Evolutionary conservation across 2,888 invertebrate species (phyloP).

Genomic region (Rhogogaster chlorosoma): DNA sequence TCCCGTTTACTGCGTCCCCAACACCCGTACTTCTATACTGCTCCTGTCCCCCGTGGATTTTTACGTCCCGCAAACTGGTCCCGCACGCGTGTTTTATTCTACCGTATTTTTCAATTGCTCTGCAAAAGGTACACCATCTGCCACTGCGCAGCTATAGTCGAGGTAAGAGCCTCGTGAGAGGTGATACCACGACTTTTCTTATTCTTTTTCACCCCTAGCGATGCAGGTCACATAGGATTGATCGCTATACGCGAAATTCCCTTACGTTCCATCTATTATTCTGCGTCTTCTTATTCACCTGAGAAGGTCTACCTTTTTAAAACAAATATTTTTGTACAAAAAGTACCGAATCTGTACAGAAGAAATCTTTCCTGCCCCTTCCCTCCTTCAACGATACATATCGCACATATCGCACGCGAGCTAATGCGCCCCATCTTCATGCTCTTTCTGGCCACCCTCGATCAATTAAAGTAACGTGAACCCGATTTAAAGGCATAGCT

Average conservation of each 20-base stretch:
- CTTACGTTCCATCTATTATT: neutral
- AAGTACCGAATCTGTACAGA: neutral
- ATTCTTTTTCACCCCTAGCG: neutral
- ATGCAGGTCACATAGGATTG: constrained; percentile 13
- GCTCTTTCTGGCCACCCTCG: constrained; percentile 57
- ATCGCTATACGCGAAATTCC: constrained; percentile 7
- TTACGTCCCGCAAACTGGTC: constrained; percentile 61
- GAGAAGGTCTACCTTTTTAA: neutral
- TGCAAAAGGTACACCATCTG: constrained; percentile 65
- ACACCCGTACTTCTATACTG: constrained; percentile 13
- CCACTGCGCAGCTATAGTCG: constrained; percentile 49
- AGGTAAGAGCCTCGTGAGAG: constrained; percentile 1
- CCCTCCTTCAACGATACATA: neutral
- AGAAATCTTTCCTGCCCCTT: neutral
- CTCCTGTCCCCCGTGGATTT: constrained; percentile 58
- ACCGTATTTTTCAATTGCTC: constrained; percentile 68
- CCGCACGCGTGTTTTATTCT: constrained; percentile 61
- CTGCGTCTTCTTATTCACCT: neutral
- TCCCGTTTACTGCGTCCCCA: constrained; percentile 43
- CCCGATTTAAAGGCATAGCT: constrained; percentile 74
- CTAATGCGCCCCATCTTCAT: neutral
- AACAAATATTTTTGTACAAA: neutral
- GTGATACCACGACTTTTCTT: neutral
- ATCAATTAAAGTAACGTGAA: constrained; percentile 75
- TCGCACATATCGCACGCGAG: neutral